Conservation (phyloP, 2,888 invertebrate species). For the Eristalis pertinax region DNA sequence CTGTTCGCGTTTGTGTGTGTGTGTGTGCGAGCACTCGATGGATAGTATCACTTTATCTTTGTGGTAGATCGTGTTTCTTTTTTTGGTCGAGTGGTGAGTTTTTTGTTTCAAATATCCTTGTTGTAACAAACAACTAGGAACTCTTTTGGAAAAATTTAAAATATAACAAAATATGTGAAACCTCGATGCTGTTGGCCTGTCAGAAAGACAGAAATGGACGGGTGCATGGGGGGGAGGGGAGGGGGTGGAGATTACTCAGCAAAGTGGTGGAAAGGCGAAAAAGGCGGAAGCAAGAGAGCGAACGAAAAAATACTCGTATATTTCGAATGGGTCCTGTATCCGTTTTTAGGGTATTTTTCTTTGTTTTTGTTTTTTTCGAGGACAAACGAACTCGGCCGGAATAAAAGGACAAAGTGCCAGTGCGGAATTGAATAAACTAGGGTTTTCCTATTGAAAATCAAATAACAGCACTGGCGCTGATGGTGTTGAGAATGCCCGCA, state of each 20-base stretch:
- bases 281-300: neutral
- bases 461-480: conserved; percentile 2
- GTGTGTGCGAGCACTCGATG: conserved; percentile 48
- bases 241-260: neutral
- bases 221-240: neutral
- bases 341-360: conserved; percentile 16
- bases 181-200: conserved; percentile 32
- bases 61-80: conserved; percentile 36
- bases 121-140: conserved; percentile 32
- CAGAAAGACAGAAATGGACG: conserved; percentile 14
- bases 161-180: conserved; percentile 59
- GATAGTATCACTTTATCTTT: conserved; percentile 60
- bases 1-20: neutral
- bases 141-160: conserved; percentile 40
- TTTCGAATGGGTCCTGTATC: conserved; percentile 8
- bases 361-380: neutral
- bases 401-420: conserved; percentile 48
- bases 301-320: neutral
- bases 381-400: conserved; percentile 15
- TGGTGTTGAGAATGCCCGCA: neutral
- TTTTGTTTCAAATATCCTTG: conserved; percentile 10
- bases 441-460: conserved; percentile 42
- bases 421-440: conserved; percentile 55
- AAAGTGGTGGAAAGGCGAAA: conserved; percentile 26
- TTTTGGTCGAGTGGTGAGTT: neutral